phyloP scores from a whole-genome alignment of 92 coral and sea anemone genomes.

The Actinostola sp. region DNA sequence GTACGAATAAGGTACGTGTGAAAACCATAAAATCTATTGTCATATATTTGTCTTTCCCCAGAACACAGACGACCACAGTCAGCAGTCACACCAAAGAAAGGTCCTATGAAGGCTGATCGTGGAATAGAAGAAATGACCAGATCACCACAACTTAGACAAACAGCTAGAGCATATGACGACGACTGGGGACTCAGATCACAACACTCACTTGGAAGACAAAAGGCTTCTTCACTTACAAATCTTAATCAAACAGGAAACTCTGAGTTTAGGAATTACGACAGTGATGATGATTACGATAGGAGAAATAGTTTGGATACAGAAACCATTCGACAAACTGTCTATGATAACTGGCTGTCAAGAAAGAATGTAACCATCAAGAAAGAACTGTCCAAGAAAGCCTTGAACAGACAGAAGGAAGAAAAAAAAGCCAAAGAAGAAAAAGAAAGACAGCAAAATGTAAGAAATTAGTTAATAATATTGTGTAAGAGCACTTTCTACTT shows the following conservation, averaged over 20 bases:
- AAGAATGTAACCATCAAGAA: conserved; percentile 72
- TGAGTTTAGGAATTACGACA: conserved; percentile 31
- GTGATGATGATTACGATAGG: conserved; percentile 50
- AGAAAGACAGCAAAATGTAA: conserved; percentile 55
- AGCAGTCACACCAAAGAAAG: conserved; percentile 48
- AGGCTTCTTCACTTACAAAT: conserved; percentile 71
- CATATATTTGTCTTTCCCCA: neutral
- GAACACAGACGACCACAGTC: conserved; percentile 23
- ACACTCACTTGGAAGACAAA: conserved; percentile 53
- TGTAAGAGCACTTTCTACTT: too few species aligned
- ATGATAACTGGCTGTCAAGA: conserved; percentile 75
- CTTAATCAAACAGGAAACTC: conserved; percentile 54
- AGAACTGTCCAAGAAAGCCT: conserved; percentile 59
- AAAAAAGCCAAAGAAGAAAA: conserved; percentile 67
- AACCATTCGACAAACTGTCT: conserved; percentile 80
- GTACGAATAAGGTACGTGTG: too few species aligned
- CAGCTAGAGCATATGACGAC: conserved; percentile 6
- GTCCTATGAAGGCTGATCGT: conserved; percentile 74
- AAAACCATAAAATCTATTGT: neutral
- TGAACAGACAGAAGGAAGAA: conserved; percentile 71
- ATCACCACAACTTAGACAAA: conserved; percentile 68
- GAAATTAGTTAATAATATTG: neutral
- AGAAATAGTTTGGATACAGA: conserved; percentile 68
- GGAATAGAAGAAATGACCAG: conserved; percentile 69
- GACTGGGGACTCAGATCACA: conserved; percentile 25